A percentile compares a stretch with the other conserved stretches of the same genome.
Conservation (phyloP, 2,888 invertebrate species). For the Scaptomyza reducta region DNA sequence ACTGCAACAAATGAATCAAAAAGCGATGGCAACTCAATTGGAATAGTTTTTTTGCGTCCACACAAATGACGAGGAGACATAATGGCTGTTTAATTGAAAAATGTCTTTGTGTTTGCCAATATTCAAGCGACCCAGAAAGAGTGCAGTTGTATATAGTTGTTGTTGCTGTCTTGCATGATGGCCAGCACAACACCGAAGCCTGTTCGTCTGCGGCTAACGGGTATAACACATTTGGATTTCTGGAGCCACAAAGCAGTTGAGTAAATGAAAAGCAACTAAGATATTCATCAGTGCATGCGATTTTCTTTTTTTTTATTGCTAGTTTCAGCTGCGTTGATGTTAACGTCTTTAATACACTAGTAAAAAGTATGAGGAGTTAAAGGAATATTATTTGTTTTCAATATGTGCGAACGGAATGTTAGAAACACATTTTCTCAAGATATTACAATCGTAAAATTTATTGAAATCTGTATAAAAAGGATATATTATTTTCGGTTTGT, state of each 20-base stretch:
- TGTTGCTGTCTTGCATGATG: constrained; percentile 29
- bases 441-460: no score
- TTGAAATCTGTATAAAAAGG: not conserved
- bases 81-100: constrained; percentile 74
- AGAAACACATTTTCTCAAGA: no score
- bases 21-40: not conserved
- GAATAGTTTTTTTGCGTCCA: not conserved
- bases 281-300: constrained; percentile 49
- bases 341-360: constrained; percentile 27
- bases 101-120: constrained; percentile 43
- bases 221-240: constrained; percentile 35
- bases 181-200: constrained; percentile 4
- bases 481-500: not conserved
- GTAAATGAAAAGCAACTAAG: constrained; percentile 51
- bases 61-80: not conserved
- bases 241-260: constrained; percentile 29
- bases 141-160: not conserved
- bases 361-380: not conserved
- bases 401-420: no score
- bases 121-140: constrained; percentile 40
- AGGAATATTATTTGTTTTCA: no score
- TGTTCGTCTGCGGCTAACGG: constrained; percentile 23
- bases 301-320: constrained; percentile 43
- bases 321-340: constrained; percentile 34
- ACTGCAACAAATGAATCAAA: not conserved